Percentiles rank a stretch among this genome's conserved stretches.
phyloP scores from a whole-genome alignment of 2,113 vertebrate species.

The Pluvialis apricaria region DNA sequence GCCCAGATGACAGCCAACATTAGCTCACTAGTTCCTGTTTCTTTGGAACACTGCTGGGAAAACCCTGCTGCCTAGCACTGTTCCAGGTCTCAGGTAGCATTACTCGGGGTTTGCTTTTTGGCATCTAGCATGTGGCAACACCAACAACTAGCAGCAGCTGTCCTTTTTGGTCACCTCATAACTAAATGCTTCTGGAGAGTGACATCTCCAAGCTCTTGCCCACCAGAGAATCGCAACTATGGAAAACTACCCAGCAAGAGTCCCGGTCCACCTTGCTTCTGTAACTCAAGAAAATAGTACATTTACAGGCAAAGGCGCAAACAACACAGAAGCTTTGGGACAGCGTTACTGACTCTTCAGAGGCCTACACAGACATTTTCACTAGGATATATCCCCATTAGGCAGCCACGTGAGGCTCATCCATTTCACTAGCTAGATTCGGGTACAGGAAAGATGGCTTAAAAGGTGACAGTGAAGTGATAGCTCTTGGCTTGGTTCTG shows the following conservation, averaged over 20 bases:
- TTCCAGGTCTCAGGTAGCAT: not conserved
- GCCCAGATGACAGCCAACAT: not conserved
- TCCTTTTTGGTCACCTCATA: not conserved
- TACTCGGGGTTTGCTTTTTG: not conserved
- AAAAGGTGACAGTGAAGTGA: slow-evolving; percentile 34
- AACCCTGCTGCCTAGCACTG: not conserved
- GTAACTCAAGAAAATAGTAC: not conserved
- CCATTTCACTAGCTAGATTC: not conserved
- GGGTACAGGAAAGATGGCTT: not conserved
- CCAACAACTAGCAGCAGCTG: not conserved
- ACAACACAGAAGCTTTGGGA: not conserved
- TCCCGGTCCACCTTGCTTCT: not conserved
- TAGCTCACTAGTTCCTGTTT: not conserved
- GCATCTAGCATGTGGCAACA: too few relatives aligned
- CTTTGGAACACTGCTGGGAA: not conserved
- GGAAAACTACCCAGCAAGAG: not conserved
- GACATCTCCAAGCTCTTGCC: not conserved
- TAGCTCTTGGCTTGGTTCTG: slow-evolving; percentile 56
- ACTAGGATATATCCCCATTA: not conserved
- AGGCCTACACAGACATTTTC: not conserved
- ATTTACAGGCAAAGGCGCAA: not conserved
- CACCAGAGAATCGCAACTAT: not conserved
- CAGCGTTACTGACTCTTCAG: not conserved
- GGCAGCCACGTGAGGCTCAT: not conserved
- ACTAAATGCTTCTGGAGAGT: not conserved